Conservation (phyloP, 2,888 invertebrate species). For the Mantis religiosa region DNA sequence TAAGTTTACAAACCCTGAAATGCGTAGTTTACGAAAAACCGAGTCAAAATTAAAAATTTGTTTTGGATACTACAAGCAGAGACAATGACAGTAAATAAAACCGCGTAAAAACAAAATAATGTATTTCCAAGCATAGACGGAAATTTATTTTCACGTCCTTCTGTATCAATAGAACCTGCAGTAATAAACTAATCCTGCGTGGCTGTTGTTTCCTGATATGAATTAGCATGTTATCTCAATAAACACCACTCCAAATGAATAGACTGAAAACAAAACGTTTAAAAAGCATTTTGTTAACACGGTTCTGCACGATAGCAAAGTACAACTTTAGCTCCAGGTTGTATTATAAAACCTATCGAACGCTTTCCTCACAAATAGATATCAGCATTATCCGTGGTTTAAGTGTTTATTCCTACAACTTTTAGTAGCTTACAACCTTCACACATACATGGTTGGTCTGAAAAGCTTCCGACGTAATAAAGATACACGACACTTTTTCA, state of each 20-base stretch:
- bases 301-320: not conserved
- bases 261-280: not conserved
- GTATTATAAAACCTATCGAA: too few relatives aligned
- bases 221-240: not conserved
- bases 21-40: not conserved
- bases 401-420: too few relatives aligned
- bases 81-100: not conserved
- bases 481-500: too few relatives aligned
- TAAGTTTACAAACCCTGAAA: not conserved
- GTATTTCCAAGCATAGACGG: not conserved
- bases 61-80: not conserved
- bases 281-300: not conserved
- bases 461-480: too few relatives aligned
- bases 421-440: too few relatives aligned
- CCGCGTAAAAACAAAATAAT: not conserved
- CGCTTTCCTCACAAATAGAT: too few relatives aligned
- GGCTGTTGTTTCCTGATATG: not conserved
- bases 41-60: not conserved
- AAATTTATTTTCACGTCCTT: not conserved
- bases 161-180: not conserved
- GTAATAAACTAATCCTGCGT: not conserved
- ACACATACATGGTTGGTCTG: too few relatives aligned
- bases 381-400: too few relatives aligned
- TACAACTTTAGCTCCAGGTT: not conserved
- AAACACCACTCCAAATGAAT: not conserved